Conservation (phyloP, 2,888 invertebrate species). For the Crioceris asparagi region DNA sequence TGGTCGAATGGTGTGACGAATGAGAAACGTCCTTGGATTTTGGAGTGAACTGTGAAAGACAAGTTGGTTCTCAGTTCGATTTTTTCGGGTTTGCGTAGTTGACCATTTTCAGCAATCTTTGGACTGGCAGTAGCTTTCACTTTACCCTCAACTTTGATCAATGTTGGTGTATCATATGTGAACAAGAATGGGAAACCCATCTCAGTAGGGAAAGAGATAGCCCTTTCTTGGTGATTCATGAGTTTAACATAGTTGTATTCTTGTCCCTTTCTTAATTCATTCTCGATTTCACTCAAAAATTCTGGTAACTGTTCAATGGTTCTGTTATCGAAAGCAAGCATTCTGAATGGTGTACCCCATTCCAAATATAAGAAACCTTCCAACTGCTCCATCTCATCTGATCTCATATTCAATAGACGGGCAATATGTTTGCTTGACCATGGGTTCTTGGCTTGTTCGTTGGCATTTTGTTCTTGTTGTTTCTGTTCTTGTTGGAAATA, state of each 20-base stretch:
- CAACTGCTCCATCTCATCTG: slow-evolving; percentile 42
- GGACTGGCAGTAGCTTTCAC: slow-evolving; percentile 39
- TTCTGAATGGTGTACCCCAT: slow-evolving; percentile 36
- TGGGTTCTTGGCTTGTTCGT: slow-evolving; percentile 12
- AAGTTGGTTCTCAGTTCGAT: slow-evolving; percentile 41
- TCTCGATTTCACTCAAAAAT: slow-evolving; percentile 34
- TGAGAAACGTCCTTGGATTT: slow-evolving; percentile 50
- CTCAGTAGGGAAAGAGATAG: slow-evolving; percentile 57
- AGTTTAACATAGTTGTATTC: slow-evolving; percentile 51
- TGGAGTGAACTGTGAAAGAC: slow-evolving; percentile 43
- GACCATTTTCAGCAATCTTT: slow-evolving; percentile 25
- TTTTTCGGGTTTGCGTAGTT: slow-evolving; percentile 30
- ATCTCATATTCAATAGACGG: slow-evolving; percentile 46
- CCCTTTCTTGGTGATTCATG: slow-evolving; percentile 45
- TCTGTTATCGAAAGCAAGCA: slow-evolving; percentile 44
- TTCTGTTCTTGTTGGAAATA: slow-evolving; percentile 21
- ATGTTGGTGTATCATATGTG: slow-evolving; percentile 49
- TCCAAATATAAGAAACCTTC: slow-evolving; percentile 46
- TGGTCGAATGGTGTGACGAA: slow-evolving; percentile 53
- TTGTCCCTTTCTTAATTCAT: slow-evolving; percentile 40
- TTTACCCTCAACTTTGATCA: slow-evolving; percentile 44
- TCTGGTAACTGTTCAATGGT: slow-evolving; percentile 42
- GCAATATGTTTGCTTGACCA: slow-evolving; percentile 48
- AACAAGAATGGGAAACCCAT: slow-evolving; percentile 60
- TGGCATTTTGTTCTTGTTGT: slow-evolving; percentile 10